Conservation (phyloP, 2,113 vertebrate genomes). For the Rhegmatorhina hoffmannsi region DNA sequence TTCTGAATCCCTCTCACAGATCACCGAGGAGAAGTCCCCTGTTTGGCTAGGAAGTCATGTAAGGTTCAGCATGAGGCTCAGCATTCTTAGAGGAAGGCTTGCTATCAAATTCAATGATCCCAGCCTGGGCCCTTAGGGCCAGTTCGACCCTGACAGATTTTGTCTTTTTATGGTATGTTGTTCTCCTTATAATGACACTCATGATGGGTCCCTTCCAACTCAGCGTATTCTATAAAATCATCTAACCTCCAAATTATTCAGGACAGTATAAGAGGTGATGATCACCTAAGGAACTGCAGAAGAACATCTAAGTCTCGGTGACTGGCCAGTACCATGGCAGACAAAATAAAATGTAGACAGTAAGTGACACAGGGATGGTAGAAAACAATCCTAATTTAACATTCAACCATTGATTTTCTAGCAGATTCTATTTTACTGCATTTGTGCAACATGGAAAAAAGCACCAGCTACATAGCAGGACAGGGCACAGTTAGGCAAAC, state of each 20-base stretch:
- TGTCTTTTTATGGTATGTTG: not conserved
- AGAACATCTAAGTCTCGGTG: not conserved
- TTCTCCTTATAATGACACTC: not conserved
- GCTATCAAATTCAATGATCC: not conserved
- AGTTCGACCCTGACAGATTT: not conserved
- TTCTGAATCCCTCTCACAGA: not conserved
- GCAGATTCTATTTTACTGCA: not conserved
- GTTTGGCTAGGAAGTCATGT: not conserved
- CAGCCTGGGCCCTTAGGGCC: not conserved
- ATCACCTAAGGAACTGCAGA: not conserved
- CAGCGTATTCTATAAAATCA: not conserved
- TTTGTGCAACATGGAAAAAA: not conserved
- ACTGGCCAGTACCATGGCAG: not conserved
- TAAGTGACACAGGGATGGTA: rapidly evolving
- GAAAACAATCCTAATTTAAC: not conserved
- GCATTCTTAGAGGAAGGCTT: not conserved
- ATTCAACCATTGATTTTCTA: not conserved
- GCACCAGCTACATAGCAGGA: not conserved
- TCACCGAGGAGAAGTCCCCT: not conserved
- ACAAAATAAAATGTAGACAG: not conserved
- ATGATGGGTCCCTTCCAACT: not conserved
- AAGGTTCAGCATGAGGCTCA: not conserved
- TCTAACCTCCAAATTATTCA: not conserved
- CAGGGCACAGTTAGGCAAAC: not conserved
- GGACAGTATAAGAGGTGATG: not conserved